Percentiles rank a stretch among this genome's conserved stretches.
Evolutionary conservation across 2,888 invertebrate genomes (phyloP).

Genomic region (Trissoscelio sp.): DNA sequence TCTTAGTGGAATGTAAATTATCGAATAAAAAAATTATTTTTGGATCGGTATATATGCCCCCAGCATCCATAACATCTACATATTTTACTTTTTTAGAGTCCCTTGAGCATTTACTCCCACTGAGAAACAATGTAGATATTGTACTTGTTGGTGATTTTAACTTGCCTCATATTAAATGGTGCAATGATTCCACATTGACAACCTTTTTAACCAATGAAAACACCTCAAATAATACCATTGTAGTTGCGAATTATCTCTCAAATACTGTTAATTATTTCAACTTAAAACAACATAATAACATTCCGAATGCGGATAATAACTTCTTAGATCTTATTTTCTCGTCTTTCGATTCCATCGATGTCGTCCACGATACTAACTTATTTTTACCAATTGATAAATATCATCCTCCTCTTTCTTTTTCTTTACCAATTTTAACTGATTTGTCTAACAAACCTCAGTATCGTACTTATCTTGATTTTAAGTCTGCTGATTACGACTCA

Average conservation of each 20-base stretch:
- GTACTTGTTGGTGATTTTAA: neutral
- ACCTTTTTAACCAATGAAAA: neutral
- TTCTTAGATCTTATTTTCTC: neutral
- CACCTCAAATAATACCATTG: neutral
- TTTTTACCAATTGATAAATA: neutral
- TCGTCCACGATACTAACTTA: neutral
- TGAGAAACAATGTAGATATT: neutral
- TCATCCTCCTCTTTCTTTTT: neutral
- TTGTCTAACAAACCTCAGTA: neutral
- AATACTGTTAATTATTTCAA: neutral
- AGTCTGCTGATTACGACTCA: neutral
- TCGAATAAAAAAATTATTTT: no score
- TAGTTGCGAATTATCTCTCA: neutral
- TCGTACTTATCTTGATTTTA: neutral
- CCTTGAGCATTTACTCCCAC: neutral
- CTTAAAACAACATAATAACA: neutral
- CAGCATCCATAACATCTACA: neutral
- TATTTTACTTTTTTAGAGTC: neutral
- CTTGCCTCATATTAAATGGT: neutral
- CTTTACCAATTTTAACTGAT: neutral
- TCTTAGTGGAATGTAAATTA: no score
- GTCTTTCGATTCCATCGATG: neutral
- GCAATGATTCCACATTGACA: neutral
- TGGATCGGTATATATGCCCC: neutral
- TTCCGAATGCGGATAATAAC: neutral